Evolutionary conservation across 35 echinoderm and acorn worm species (phyloP), one percentile per base, ranked within the genome.

Genomic region (Stichopus chloronotus): DNA sequence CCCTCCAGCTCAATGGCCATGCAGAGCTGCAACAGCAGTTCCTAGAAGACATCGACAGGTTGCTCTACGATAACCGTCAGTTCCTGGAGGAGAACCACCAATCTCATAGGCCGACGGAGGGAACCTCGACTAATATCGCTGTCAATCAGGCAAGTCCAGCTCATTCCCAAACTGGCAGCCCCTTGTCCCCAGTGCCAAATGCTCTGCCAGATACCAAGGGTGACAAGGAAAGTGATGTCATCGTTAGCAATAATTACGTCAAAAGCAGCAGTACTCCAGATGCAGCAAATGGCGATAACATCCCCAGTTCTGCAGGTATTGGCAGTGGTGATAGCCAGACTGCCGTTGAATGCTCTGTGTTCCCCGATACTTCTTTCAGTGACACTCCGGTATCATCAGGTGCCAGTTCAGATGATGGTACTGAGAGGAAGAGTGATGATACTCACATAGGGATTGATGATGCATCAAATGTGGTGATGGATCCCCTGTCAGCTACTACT

Each of bases 1-100:
- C 69, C 69, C 59, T 20, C 17, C 76, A 91, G 90, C 19, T 91
- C 3, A 91, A 77, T 79, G 90, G 90, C 58, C 76, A 91, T 30
- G 90, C 69, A 59, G 90, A 91, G 55, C 54, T 91, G 5, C 90
- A 91, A 20, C 69, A 91, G 24, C 69, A 91, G 53, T 79, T 91
- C 90, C n/a, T 91, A 5, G 90, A 91, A 13, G 72, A 79, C 24
- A 91, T 91, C 16, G 90, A 79, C 56, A 53, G 59, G n/a, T 59
- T 57, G 17, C 90, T 91, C 19, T 53, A 57, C 52, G 76, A 77
- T 22, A 91, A 91, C 30, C 52, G 90, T 12, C 90, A 78, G 19
- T 43, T 12, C 2, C 16, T 77, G 76, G 90, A 91, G 52, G 22
- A 59, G 19, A 63, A 43, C 54, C n/a, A 72, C 11, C 76, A 59